Base-by-base conservation (phyloP, 2,888 invertebrate genomes). In the Drosophila kokeensis region DNA sequence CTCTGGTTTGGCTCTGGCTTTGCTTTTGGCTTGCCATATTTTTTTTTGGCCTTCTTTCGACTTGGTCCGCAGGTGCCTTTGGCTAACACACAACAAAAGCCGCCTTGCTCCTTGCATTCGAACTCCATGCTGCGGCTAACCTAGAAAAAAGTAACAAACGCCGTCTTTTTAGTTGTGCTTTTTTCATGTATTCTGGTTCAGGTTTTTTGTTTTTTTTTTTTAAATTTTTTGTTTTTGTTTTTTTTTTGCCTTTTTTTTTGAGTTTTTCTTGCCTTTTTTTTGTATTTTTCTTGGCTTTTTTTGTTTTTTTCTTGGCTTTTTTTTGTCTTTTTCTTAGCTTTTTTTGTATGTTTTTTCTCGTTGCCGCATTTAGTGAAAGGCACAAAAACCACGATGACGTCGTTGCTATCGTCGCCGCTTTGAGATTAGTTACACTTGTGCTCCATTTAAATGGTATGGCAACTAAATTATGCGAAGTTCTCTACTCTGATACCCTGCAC, bases 381-480 rank as follows among this genome's bases (percentile, higher is more conserved):
- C 85, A 74, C 52, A 71, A 81, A 72, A 72, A 81, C 48, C 77
- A 69, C 70, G 73, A 78, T 79, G 83, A 71, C 76, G 89, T 74
- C 87, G 83, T 69, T 50, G 78, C 69, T 61, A 63, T 79, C 68
- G 76, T 79, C 73, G 73, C 53, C 73, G 83, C 73, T 78, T 73
- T 65, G 76, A 87, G 90, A 91, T 90, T 91, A 90, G 89, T 85
- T 87, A 83, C 89, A 90, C 89, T 90, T 90, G 85, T 87, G 90
- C 90, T 89, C 91, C 83, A 87, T 83, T 89, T 90, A 87, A 85
- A 86, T 86, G 83, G 82, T 75, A 85, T 76, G 80, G 79, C 83
- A 83, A 87, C 82, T 89, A 87, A 90, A 90, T 90, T 91, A 90
- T 90, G 91, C 90, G 74, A 89, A 90, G 76, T 87, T 89, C 82